Base-by-base conservation (phyloP, 2,113 vertebrate species). In the Garra rufa region DNA sequence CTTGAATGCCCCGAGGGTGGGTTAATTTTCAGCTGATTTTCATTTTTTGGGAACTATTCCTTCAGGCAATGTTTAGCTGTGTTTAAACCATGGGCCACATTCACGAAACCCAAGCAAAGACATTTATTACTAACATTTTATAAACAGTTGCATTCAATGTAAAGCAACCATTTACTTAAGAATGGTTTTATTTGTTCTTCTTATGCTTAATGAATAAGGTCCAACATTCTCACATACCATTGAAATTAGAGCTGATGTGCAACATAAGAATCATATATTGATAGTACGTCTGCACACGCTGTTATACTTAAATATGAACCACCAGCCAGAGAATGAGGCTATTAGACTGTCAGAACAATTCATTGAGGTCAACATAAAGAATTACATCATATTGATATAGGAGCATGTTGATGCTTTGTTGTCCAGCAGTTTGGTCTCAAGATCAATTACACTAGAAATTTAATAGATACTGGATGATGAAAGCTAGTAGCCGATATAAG, bases 321-420 rank as follows among this genome's bases (percentile, higher is more conserved):
- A 44, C 44, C 30, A 38, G 61, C 2, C 9, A 55, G 61, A 76
- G 26, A 81, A 86, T 3, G 55, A 38, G 19, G 57, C 28, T 24
- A 88, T 86, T 38, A 85, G 74, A 52, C 82, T 83, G 83, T 85
- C 88, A 7, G 26, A 34, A 57, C 14, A 41, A 82, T 78, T 76
- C 21, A 11, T 78, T 24, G 11, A 24, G 41, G 63, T 63, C 28
- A 13, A 81, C 43, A 43, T 38, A 21, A 7, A 30, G 63, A 73
- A 73, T 80, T 79, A 74, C 30, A 70, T 69, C 28, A 26, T 10
- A 34, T 11, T 41, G 34, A 83, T 34, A 50, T 11, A 83, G 19
- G 41, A 55, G 44, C 61, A 34, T 44, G 26, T 24, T 63, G 57
- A 3, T 74, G n/a, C 26, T 76, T 28, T 46, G 24, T 76, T 83